A percentile compares a stretch with the other conserved stretches of the same genome.
phyloP scores from a whole-genome alignment of 1,140 invertebrate genomes.

The Drosophila orosa region DNA sequence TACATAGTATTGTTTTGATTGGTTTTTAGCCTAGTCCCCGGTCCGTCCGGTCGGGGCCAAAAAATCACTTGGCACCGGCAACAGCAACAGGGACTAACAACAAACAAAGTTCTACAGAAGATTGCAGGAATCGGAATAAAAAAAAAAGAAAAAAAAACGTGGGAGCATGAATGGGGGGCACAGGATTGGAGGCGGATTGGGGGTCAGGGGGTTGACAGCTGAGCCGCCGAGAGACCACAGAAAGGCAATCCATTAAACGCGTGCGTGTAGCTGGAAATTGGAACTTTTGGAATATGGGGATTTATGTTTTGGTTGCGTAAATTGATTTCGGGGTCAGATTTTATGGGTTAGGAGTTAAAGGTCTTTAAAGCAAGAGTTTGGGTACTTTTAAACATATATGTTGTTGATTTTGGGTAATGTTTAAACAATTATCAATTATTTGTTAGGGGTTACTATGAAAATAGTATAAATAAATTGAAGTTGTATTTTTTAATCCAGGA shows the following conservation, averaged over 20 bases:
- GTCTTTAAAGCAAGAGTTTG: constrained; percentile 10
- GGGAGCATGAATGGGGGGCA: neutral
- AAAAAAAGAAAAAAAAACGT: neutral
- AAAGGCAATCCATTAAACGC: constrained; percentile 59
- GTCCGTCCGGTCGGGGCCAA: constrained; percentile 23
- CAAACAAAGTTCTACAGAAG: constrained; percentile 23
- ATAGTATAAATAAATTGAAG: neutral
- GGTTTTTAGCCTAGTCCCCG: constrained; percentile 68
- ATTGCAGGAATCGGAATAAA: constrained; percentile 5
- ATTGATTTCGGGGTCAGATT: constrained; percentile 41
- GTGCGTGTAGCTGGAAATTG: constrained; percentile 45
- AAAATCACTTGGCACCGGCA: constrained; percentile 51
- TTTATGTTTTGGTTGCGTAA: constrained; percentile 43
- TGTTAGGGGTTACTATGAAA: neutral
- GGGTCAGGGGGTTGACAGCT: constrained; percentile 44
- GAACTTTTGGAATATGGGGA: constrained; percentile 44
- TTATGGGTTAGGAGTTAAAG: constrained; percentile 2
- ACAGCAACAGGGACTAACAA: constrained; percentile 7
- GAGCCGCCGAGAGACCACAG: constrained; percentile 56
- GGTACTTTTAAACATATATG: neutral
- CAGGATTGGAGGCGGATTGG: neutral
- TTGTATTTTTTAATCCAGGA: neutral
- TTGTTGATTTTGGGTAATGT: neutral
- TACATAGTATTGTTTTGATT: constrained; percentile 74
- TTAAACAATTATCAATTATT: neutral